Evolutionary conservation across 2,113 vertebrate genomes (phyloP), one percentile per base, ranked within the genome.

Genomic region (Garra rufa): DNA sequence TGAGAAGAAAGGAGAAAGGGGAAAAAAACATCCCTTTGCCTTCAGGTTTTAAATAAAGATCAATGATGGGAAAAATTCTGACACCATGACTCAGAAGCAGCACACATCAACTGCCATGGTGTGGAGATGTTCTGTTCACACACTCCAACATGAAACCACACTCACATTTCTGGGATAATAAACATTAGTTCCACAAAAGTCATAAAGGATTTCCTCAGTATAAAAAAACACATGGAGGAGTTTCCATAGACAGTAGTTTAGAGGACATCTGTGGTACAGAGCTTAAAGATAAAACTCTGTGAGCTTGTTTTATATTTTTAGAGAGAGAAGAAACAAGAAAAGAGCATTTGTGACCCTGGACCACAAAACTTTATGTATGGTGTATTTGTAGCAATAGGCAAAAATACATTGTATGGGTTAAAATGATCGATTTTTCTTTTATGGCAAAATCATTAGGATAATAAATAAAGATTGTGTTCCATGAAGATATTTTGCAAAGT

Each of bases 101-200:
- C 48, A 71, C 30, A 73, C 41, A 82, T 44, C 71, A 77, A 76
- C 65, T 28, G 50, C 38, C 15, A 34, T 57, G 34, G 50, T 61
- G 77, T 71, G 70, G 41, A 21, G 17, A 52, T 73, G 67, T 75
- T 38, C 50, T n/a, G 52, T 69, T 85, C 81, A 83, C 55, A 76
- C 81, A 48, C 17, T 26, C 74, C 65, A 1, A 41, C 8, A 69
- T 24, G 81, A 92, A 90, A 67, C 14, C 44, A 70, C 85, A 74
- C 57, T 90, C 91, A 86, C 91, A 74, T 88, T 91, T 93, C 92
- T 94, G 83, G 90, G 89, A 90, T 90, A 89, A 88, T 90, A 88
- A 84, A 85, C 17, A 81, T 83, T 59, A 76, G 82, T 44, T 48
- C 30, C 3, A 3, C 30, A 57, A 30, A 57, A 71, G 38, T 69